Percentiles rank a stretch among this genome's conserved stretches.
phyloP scores from a whole-genome alignment of 1,140 invertebrate genomes.

The Rhizoglyphus robini region DNA sequence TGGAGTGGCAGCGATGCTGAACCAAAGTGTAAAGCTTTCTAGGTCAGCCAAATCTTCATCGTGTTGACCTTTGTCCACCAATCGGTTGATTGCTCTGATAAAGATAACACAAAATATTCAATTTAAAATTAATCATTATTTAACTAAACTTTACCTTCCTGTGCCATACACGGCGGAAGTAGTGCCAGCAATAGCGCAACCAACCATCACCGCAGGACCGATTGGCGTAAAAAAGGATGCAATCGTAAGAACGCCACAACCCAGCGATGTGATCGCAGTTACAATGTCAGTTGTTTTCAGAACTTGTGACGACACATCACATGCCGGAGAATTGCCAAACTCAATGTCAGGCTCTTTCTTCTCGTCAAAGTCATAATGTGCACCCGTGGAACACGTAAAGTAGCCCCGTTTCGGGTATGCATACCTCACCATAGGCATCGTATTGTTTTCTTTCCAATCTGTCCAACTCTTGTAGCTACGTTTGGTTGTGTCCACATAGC shows the following conservation, averaged over 20 bases:
- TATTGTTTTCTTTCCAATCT: slow-evolving; percentile 8
- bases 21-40: slow-evolving; percentile 1
- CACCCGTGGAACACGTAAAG: not conserved
- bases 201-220: not conserved
- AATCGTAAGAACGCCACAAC: not conserved
- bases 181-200: not conserved
- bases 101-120: no score
- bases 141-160: no score
- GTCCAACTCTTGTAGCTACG: not conserved
- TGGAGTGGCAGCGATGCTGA: slow-evolving; percentile 1
- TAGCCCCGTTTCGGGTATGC: not conserved
- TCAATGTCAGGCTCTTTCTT: slow-evolving; percentile 6
- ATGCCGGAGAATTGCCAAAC: not conserved
- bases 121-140: no score
- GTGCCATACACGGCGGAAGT: not conserved
- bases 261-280: not conserved
- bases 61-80: not conserved
- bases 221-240: not conserved
- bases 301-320: not conserved
- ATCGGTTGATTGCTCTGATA: not conserved
- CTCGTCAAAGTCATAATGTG: not conserved
- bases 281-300: not conserved
- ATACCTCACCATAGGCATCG: not conserved
- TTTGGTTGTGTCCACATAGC: not conserved
- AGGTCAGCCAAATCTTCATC: not conserved